Evolutionary conservation across 2,113 vertebrate genomes (phyloP), one percentile per base, ranked within the genome.

Genomic region (Hyaena hyaena): DNA sequence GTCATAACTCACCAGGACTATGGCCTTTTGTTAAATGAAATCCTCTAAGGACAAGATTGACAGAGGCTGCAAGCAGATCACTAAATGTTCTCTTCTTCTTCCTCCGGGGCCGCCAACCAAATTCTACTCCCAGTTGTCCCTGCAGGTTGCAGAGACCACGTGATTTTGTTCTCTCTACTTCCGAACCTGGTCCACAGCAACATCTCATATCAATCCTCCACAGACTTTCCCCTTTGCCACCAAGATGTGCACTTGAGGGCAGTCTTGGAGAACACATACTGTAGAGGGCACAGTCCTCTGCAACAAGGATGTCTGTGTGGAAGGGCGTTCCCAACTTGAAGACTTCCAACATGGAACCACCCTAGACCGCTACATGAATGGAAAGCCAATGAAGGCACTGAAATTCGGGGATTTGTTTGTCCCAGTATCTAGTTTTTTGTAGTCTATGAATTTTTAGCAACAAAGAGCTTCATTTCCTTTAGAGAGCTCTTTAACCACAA

Each of bases 401-500:
- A 69, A n/a, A 74, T 71, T 35, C 69, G 21, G 65, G 69, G 24
- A 83, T 69, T 58, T 65, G 53, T 45, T 74, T 83, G 10, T 55
- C 16, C 43, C 21, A 81, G 33, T n/a, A 77, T 33, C 35, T 82
- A 43, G 50, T 33, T 61, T 82, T 86, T 35, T 88, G 17, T 43
- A 53, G 50, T 83, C 19, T 63, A 28, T 63, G 68, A 77, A 92
- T 73, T 81, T 35, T 88, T 79, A 81, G 21, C 24, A 84, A 84
- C 19, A 61, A 93, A 65, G 35, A 61, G 5, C n/a, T 88, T 84
- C 21, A 5, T 58, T 94, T 65, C 73, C 76, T 63, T 61, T 61
- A 69, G 85, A 96, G 95, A 88, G 26, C 3, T 55, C 33, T 61
- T 80, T 71, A 77, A 84, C 91, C 9, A 82, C 63, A 87, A 73